These are phyloP conservation scores for Empidonax traillii DNA, from an alignment of 2,113 vertebrate genomes.

Conservation along the genomic window DNA sequence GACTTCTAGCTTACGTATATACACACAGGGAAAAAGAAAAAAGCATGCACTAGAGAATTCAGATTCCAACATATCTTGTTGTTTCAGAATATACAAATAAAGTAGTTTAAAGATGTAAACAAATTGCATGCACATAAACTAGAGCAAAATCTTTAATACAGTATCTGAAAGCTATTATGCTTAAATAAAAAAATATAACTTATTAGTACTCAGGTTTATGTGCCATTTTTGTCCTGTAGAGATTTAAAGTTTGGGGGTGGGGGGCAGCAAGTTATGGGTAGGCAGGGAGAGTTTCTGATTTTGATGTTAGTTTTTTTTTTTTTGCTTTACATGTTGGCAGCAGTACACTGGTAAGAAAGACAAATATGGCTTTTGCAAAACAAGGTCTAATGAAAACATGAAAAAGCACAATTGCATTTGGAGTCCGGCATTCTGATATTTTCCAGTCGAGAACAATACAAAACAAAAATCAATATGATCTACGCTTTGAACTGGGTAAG, in stretches of 20 bases:
- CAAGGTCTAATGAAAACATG: not conserved
- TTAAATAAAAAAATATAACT: constrained; percentile 79
- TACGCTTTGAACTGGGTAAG: not conserved
- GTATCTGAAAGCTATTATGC: constrained; percentile 70
- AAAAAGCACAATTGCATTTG: not conserved
- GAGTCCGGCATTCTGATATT: not conserved
- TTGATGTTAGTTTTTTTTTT: not conserved
- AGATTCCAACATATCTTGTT: constrained; percentile 42
- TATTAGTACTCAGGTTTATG: constrained; percentile 71
- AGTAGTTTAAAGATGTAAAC: constrained; percentile 73
- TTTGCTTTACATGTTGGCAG: constrained; percentile 33
- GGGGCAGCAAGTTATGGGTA: not conserved
- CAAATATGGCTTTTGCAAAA: constrained; percentile 68
- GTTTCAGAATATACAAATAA: constrained; percentile 73
- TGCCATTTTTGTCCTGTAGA: constrained; percentile 67
- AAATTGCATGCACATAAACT: constrained; percentile 75
- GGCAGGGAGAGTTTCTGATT: not conserved
- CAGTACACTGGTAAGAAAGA: constrained; percentile 10
- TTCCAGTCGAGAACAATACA: not conserved
- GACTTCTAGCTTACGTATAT: constrained; percentile 72
- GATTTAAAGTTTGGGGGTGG: not conserved
- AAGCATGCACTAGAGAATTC: constrained; percentile 70
- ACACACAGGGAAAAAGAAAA: constrained; percentile 43
- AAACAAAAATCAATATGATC: constrained; percentile 10
- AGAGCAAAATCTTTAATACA: constrained; percentile 73